A percentile compares a stretch with the other conserved stretches of the same genome.
These are phyloP conservation scores for Sycon ciliatum DNA, from an alignment of 37 sponge, comb jelly and placozoan species.

Conservation along the genomic window DNA sequence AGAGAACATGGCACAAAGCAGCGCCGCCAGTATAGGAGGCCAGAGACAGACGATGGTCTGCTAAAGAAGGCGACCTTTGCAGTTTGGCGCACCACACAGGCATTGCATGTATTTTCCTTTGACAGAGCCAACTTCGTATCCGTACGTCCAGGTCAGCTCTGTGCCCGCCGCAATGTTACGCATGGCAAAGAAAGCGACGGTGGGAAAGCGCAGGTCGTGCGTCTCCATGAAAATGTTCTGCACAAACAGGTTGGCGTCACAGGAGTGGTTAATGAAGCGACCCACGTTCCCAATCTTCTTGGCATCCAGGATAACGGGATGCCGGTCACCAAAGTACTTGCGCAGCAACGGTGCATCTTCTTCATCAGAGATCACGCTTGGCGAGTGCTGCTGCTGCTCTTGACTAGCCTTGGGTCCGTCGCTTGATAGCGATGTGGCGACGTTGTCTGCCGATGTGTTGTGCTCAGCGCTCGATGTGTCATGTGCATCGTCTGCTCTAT, in stretches of 20 bases:
- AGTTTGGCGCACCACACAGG: slow-evolving; percentile 61
- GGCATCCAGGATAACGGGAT: too few relatives aligned
- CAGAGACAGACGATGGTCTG: too few relatives aligned
- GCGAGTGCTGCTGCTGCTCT: too few relatives aligned
- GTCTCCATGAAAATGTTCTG: slow-evolving; percentile 87
- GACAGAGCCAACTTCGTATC: slow-evolving; percentile 77
- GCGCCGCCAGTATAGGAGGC: too few relatives aligned
- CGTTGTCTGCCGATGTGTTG: too few relatives aligned
- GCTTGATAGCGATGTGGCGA: too few relatives aligned
- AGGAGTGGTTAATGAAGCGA: slow-evolving; percentile 80
- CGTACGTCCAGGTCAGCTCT: slow-evolving; percentile 87
- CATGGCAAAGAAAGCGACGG: slow-evolving; percentile 62
- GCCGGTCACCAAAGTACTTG: slow-evolving; percentile 20
- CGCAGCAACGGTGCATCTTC: too few relatives aligned
- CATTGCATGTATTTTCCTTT: slow-evolving; percentile 55
- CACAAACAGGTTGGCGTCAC: slow-evolving; percentile 82
- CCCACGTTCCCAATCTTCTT: slow-evolving; percentile 68
- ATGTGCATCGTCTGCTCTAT: too few relatives aligned
- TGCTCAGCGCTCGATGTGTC: too few relatives aligned
- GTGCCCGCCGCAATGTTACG: slow-evolving; percentile 59
- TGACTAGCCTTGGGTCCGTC: too few relatives aligned
- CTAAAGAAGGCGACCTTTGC: slow-evolving; percentile 67
- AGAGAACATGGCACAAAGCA: too few relatives aligned
- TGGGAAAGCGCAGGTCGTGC: slow-evolving; percentile 82
- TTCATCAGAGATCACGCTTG: too few relatives aligned